Conservation (phyloP, 2,888 invertebrate species). For the Drosophila cracens region DNA sequence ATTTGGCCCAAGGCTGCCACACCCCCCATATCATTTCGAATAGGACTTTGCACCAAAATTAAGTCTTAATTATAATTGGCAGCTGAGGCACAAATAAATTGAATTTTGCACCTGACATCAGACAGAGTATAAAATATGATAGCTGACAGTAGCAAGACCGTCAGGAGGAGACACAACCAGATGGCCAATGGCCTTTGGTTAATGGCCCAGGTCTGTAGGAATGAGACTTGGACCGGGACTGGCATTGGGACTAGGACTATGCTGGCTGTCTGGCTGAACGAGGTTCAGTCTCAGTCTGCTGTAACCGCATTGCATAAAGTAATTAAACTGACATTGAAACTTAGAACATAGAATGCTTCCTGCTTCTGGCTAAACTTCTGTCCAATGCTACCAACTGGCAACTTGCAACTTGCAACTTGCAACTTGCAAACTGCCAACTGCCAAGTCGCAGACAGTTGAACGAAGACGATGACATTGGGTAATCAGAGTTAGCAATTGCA, state of each 20-base stretch:
- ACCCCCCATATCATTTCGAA: slow-evolving; percentile 31
- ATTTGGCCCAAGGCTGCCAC: slow-evolving; percentile 53
- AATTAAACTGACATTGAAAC: slow-evolving; percentile 80
- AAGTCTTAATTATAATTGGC: slow-evolving; percentile 35
- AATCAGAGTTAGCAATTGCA: slow-evolving; percentile 77
- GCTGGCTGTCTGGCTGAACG: neutral
- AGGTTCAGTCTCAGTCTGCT: slow-evolving; percentile 45
- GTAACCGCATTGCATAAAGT: slow-evolving; percentile 74
- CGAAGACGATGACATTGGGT: slow-evolving; percentile 78
- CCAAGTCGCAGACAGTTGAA: slow-evolving; percentile 57
- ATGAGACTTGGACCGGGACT: neutral
- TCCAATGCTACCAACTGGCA: slow-evolving; percentile 49
- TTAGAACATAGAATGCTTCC: slow-evolving; percentile 80
- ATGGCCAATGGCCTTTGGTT: slow-evolving; percentile 68
- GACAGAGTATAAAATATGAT: slow-evolving; percentile 33
- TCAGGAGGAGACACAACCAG: slow-evolving; percentile 22
- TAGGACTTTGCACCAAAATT: slow-evolving; percentile 16
- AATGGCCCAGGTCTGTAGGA: slow-evolving; percentile 55
- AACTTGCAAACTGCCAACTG: slow-evolving; percentile 32
- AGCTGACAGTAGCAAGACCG: slow-evolving; percentile 35
- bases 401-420: slow-evolving; percentile 9
- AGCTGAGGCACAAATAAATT: slow-evolving; percentile 34
- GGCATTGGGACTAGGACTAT: neutral
- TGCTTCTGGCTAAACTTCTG: slow-evolving; percentile 72
- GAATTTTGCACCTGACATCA: slow-evolving; percentile 42